Evolutionary conservation across 2,113 vertebrate species (phyloP), one percentile per base, ranked within the genome.

Genomic region (Scalopus aquaticus): DNA sequence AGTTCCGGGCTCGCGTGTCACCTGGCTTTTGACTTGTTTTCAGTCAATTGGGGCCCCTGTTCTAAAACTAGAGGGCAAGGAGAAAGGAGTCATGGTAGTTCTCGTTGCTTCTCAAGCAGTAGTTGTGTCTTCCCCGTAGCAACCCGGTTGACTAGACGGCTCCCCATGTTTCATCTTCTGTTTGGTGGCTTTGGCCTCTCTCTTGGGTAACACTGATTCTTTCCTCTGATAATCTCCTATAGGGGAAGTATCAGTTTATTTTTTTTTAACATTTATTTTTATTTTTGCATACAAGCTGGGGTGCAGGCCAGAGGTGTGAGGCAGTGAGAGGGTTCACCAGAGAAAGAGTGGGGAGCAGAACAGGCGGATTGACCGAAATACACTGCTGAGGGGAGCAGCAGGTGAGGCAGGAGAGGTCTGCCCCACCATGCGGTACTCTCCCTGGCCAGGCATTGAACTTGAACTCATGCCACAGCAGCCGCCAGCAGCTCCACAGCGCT

Each of bases 21-120:
- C 4, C 9, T 20, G 35, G 22, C 0, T 77, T 80, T n/a, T 58
- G 30, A 20, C 7, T 19, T 17, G 70, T 42, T 20, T 72, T 81
- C n/a, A 80, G 2, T n/a, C 35, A 60, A 0, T 16, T 39, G 24
- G 56, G 64, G 30, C 7, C 49, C 15, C 2, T 35, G 42, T 16
- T 26, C 2, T 64, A 28, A 2, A 11, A 72, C 6, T 56, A 9
- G 1, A 28, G 10, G 4, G 1, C 0, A 24, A 56, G 28, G 5
- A 4, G 7, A 24, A 72, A 69, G 3, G 2, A 54, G 20, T 9
- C 67, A 9, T 22, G 24, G 24, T 4, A 42, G 39, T 42, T 16
- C 44, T 76, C 16, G 20, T 51, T 74, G 9, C 5, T 54, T n/a
- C 15, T 70, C 20, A 26, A 35, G n/a, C 17, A 78, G 42, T 15